A percentile compares a stretch with the other conserved stretches of the same genome.
These are phyloP conservation scores for Metaphire vulgaris DNA, from an alignment of 1,140 invertebrate genomes.

Conservation along the genomic window DNA sequence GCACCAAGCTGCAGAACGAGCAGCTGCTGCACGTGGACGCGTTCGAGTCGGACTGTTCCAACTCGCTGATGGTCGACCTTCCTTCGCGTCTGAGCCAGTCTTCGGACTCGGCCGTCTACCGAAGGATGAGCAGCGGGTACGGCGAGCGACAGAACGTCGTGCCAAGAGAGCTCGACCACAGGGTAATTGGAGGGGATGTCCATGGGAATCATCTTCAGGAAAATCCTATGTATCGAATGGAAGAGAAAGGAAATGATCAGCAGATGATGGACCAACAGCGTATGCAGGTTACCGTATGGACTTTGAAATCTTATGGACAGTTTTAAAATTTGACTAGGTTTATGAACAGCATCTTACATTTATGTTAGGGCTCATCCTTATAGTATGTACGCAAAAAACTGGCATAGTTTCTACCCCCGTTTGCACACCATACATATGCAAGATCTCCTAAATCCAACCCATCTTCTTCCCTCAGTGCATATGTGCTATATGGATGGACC, in stretches of 20 bases:
- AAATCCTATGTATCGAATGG: not conserved
- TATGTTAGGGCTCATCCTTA: no score
- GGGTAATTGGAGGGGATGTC: not conserved
- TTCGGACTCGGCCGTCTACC: not conserved
- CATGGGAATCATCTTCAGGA: not conserved
- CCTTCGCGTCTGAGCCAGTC: not conserved
- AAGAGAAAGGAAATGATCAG: not conserved
- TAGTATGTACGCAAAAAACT: no score
- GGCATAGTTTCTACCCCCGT: no score
- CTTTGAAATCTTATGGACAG: not conserved
- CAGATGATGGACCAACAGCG: not conserved
- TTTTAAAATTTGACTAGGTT: no score
- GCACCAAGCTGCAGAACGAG: slow-evolving; percentile 30
- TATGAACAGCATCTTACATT: no score
- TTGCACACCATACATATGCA: no score
- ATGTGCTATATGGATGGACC: no score
- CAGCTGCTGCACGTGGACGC: slow-evolving; percentile 20
- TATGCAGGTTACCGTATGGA: not conserved
- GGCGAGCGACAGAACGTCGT: not conserved
- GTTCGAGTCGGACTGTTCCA: slow-evolving; percentile 17
- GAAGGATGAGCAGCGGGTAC: not conserved
- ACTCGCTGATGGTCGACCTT: not conserved
- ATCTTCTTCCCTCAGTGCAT: no score
- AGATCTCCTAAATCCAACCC: no score
- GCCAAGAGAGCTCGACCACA: not conserved